Conservation (phyloP, 2,888 invertebrate genomes). For the Petrophora chlorosata region DNA sequence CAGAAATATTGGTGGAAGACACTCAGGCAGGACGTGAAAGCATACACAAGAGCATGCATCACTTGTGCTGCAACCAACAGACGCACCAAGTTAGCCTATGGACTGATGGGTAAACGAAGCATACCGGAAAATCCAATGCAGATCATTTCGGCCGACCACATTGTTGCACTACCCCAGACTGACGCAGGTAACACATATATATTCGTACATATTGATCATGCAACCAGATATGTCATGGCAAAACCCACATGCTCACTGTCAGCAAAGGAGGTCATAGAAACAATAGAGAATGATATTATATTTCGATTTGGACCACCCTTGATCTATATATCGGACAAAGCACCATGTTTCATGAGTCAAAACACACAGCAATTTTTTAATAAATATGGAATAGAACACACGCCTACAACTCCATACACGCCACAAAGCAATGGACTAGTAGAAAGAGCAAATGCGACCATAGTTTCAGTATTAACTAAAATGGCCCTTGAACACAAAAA, state of each 20-base stretch:
- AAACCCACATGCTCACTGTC: conserved; percentile 14
- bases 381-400: not conserved
- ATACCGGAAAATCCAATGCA: conserved; percentile 12
- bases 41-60: conserved; percentile 14
- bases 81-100: conserved; percentile 15
- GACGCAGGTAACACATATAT: conserved; percentile 22
- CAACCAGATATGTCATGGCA: conserved; percentile 20
- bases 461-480: not conserved
- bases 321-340: conserved; percentile 9
- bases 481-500: not conserved
- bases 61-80: conserved; percentile 5
- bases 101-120: conserved; percentile 13
- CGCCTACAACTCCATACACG: conserved; percentile 11
- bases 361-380: conserved; percentile 13
- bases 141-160: conserved; percentile 13
- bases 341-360: conserved; percentile 5
- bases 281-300: conserved; percentile 21
- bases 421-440: conserved; percentile 15
- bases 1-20: conserved; percentile 16
- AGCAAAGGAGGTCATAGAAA: conserved; percentile 14
- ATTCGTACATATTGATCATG: conserved; percentile 27
- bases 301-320: conserved; percentile 21
- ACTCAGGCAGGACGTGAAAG: conserved; percentile 10
- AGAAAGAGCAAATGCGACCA: conserved; percentile 8
- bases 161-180: conserved; percentile 11